Base-by-base conservation (phyloP, 2,888 invertebrate genomes). In the Cryptophagus acutangulus region DNA sequence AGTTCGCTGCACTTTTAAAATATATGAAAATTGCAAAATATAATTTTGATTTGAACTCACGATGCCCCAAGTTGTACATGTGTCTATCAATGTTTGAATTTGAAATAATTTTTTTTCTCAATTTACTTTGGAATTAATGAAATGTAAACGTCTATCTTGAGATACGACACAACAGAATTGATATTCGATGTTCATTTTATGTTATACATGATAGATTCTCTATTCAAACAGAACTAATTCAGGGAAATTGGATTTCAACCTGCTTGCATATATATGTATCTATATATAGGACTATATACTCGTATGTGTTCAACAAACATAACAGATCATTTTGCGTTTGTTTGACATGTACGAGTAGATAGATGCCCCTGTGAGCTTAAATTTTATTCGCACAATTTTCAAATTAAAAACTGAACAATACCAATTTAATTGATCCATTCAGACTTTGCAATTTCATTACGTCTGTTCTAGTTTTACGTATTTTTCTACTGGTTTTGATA, bases 141-240 rank as follows among this genome's bases (percentile, higher is more conserved):
- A 43, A 42, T 38, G 37, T 44, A 34, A 39, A 34, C 16, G 31
- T 36, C 35, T 40, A 41, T 37, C 49, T 50, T 43, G 47, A 43
- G 43, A 46, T 44, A 31, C 16, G 47, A 54, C 49, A 55, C 52
- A 56, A 55, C 48, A 40, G 47, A 41, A 51, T 45, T 53, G 49
- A 55, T 51, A 55, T 49, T 49, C 48, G 43, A 52, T 50, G 59
- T 57, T 58, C 57, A 57, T 59, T 58, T 51, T 48, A 44, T 40
- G 58, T 55, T 55, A 51, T 58, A 58, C 57, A 58, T 57, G 61
- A 57, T 51, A 52, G 57, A 59, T 58, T 58, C 56, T 52, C 56
- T 56, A 59, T 61, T 59, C 61, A 61, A 61, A 61, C 60, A 59
- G 56, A 60, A 61, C 57, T 61, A 61, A 61, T 60, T 58, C 58